These are phyloP conservation scores for Whitmania pigra DNA, from an alignment of 1,140 invertebrate species.

Conservation along the genomic window DNA sequence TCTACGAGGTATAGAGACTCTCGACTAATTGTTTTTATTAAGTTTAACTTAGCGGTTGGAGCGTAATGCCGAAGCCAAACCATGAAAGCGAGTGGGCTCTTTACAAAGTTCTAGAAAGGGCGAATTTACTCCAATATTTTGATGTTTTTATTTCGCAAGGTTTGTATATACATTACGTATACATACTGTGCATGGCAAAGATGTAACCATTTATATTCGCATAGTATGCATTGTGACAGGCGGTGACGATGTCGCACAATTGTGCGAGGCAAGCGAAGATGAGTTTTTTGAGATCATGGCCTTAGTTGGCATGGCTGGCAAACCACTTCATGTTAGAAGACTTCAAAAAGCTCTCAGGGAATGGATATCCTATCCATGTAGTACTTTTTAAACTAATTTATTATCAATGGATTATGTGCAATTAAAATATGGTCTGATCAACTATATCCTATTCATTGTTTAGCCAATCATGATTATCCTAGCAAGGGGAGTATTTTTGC, in stretches of 20 bases:
- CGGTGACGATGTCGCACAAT: conserved; percentile 92
- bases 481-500: no score
- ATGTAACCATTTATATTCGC: not conserved
- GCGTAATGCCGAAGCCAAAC: no score
- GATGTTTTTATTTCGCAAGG: conserved; percentile 94
- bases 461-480: no score
- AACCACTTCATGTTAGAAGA: conserved; percentile 89
- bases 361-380: conserved; percentile 79
- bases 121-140: conserved; percentile 86
- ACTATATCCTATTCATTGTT: no score
- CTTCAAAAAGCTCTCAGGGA: conserved; percentile 91
- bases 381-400: not conserved
- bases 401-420: not conserved
- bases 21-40: no score
- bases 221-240: conserved; percentile 46
- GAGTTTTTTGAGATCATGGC: conserved; percentile 99
- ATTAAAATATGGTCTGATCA: not conserved
- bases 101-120: conserved; percentile 85
- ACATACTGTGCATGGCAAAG: not conserved
- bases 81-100: conserved; percentile 41
- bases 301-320: conserved; percentile 93
- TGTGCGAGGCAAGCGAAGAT: conserved; percentile 92
- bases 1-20: no score
- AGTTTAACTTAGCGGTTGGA: no score
- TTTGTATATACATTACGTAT: conserved; percentile 40